phyloP scores from a whole-genome alignment of 2,888 invertebrate genomes.

The Suillia variegata region DNA sequence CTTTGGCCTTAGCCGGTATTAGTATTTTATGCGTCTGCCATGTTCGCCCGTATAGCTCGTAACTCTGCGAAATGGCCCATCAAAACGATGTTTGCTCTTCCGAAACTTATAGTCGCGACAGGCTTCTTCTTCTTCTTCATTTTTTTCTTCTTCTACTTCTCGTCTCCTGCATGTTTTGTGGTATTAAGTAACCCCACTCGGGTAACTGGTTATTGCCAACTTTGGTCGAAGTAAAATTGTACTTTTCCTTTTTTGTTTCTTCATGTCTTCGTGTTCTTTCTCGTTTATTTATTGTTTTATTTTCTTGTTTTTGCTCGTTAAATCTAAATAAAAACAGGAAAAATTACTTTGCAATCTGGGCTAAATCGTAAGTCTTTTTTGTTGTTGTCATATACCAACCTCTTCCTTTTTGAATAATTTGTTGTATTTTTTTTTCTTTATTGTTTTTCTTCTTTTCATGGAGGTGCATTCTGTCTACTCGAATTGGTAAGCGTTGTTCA shows the following conservation, averaged over 20 bases:
- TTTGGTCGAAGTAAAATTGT: background rate
- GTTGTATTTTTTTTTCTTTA: too few relatives aligned
- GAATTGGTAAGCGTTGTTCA: background rate
- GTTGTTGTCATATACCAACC: too few relatives aligned
- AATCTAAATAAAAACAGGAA: constrained; percentile 53
- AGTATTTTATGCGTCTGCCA: constrained; percentile 6
- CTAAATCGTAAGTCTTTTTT: constrained; percentile 51
- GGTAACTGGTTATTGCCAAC: background rate
- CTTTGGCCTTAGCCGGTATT: too few relatives aligned
- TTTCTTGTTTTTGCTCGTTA: constrained; percentile 37
- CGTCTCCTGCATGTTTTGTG: background rate
- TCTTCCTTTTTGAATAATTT: too few relatives aligned
- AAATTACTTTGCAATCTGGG: constrained; percentile 55
- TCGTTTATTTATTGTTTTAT: constrained; percentile 17
- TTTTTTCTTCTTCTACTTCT: background rate
- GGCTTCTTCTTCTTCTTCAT: background rate
- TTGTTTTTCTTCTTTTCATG: background rate
- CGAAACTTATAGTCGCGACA: background rate
- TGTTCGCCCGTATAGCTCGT: constrained; percentile 6
- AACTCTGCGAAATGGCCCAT: constrained; percentile 13
- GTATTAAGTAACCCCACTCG: background rate
- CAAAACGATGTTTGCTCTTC: background rate
- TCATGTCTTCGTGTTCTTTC: constrained; percentile 6
- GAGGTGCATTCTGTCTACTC: background rate
- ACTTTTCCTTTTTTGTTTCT: constrained; percentile 9